Evolutionary conservation across 2,797 vertebrate species (phyloP).

Genomic region (Epinephelus awoara): DNA sequence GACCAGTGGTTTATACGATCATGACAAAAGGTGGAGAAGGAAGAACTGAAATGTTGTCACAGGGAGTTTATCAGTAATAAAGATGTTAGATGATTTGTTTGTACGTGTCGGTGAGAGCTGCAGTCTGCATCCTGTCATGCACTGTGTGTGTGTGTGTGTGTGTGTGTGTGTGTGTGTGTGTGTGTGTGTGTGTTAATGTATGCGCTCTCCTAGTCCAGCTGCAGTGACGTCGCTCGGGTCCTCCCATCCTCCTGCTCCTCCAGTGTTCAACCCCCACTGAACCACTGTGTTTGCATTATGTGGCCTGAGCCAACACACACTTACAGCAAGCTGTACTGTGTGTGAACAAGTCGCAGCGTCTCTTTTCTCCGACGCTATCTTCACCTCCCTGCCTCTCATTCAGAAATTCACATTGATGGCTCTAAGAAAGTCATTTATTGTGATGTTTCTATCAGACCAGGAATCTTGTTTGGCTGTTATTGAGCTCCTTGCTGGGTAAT

Average conservation of each 20-base stretch:
- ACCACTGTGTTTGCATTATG: slow-evolving; percentile 44
- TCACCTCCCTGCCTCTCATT: background rate
- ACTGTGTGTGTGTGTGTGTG: background rate
- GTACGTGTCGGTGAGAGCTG: background rate
- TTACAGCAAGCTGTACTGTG: slow-evolving; percentile 19
- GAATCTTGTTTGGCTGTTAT: background rate
- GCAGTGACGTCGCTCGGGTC: slow-evolving; percentile 52
- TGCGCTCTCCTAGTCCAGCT: slow-evolving; percentile 41
- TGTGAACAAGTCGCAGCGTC: slow-evolving; percentile 16
- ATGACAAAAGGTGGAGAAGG: background rate
- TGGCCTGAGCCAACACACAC: slow-evolving; percentile 8
- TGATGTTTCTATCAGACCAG: background rate
- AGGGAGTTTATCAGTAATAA: background rate
- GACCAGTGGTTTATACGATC: slow-evolving; percentile 15
- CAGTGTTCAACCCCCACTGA: background rate
- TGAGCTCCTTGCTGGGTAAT: background rate
- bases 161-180: background rate
- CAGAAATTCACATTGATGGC: slow-evolving; percentile 1
- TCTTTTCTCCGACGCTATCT: slow-evolving; percentile 7
- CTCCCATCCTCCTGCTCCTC: slow-evolving; percentile 33
- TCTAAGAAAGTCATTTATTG: slow-evolving; percentile 12
- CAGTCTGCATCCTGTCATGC: slow-evolving; percentile 19
- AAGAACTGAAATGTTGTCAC: slow-evolving; percentile 7
- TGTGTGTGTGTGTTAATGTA: slow-evolving; percentile 4
- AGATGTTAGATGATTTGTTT: slow-evolving; percentile 1